phyloP scores from a whole-genome alignment of 2,888 invertebrate genomes.

The Drosophila conformis region DNA sequence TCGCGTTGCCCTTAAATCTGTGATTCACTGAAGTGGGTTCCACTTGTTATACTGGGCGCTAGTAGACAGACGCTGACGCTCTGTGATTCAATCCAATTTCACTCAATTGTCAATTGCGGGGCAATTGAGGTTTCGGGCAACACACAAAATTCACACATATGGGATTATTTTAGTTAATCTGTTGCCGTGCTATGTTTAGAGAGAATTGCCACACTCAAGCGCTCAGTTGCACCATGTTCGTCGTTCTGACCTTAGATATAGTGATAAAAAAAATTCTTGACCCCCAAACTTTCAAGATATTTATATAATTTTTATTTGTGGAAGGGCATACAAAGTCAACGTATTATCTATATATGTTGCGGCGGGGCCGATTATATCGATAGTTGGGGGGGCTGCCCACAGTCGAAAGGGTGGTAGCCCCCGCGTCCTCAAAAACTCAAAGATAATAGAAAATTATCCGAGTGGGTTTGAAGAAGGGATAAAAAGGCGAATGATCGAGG shows the following conservation, averaged over 20 bases:
- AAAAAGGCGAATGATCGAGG: too few species aligned
- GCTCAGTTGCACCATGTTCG: slow-evolving; percentile 43
- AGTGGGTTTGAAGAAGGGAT: too few species aligned
- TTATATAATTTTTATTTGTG: slow-evolving; percentile 19
- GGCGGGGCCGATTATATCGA: too few species aligned
- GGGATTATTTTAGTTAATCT: slow-evolving; percentile 63
- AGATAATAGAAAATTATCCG: too few species aligned
- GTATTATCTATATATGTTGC: background rate
- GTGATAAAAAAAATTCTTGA: slow-evolving; percentile 16
- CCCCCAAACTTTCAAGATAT: slow-evolving; percentile 34
- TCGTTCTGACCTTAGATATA: slow-evolving; percentile 29
- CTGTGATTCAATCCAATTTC: slow-evolving; percentile 46
- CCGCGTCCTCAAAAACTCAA: too few species aligned
- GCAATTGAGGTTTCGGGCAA: slow-evolving; percentile 58
- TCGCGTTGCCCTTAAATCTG: slow-evolving; percentile 25
- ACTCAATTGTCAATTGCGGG: too few species aligned
- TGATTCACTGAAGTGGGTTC: slow-evolving; percentile 49
- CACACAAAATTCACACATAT: slow-evolving; percentile 40
- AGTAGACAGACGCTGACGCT: slow-evolving; percentile 18
- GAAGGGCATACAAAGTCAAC: background rate
- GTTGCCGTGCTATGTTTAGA: slow-evolving; percentile 40
- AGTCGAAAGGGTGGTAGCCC: too few species aligned
- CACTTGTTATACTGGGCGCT: slow-evolving; percentile 53
- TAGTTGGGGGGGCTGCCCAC: too few species aligned
- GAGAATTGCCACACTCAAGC: slow-evolving; percentile 50